Percentiles rank a stretch among this genome's conserved stretches.
Conservation (phyloP, 37 sponge, comb jelly and placozoan species). For the Cladorhizidae sp. region DNA sequence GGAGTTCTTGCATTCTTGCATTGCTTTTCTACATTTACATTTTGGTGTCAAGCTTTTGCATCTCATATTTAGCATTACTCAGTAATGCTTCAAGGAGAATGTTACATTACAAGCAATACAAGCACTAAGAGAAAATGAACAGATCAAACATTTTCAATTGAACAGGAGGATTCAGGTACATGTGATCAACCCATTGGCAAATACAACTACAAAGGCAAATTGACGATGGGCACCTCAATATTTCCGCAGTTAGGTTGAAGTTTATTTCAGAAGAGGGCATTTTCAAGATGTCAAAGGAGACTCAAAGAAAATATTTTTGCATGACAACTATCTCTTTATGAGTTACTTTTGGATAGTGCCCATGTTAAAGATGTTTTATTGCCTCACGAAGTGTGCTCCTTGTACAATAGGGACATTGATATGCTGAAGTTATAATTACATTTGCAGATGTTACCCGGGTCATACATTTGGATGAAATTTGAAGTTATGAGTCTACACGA, state of each 20-base stretch:
- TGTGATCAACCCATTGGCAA: slow-evolving; percentile 1
- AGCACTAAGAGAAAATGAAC: background rate
- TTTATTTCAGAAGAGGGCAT: background rate
- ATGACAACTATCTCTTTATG: background rate
- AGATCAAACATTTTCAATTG: background rate
- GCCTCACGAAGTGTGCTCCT: background rate
- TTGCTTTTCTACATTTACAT: slow-evolving; percentile 7
- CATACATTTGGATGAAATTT: too few relatives aligned
- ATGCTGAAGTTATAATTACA: background rate
- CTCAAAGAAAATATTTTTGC: background rate
- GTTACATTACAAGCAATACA: background rate
- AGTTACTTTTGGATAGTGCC: background rate
- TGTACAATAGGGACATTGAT: background rate
- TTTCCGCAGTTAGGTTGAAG: background rate
- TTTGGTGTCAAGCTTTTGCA: slow-evolving; percentile 8
- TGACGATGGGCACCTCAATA: slow-evolving; percentile 3
- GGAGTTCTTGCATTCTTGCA: slow-evolving; percentile 14
- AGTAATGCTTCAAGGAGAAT: background rate
- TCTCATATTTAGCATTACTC: slow-evolving; percentile 15
- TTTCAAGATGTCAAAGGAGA: slow-evolving; percentile 3
- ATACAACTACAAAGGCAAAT: slow-evolving; percentile 5
- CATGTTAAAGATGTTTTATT: background rate
- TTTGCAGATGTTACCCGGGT: background rate
- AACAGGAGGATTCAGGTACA: background rate
- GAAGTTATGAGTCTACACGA: too few relatives aligned